phyloP scores from a whole-genome alignment of 2,888 invertebrate genomes.

The Heliconius hortense region DNA sequence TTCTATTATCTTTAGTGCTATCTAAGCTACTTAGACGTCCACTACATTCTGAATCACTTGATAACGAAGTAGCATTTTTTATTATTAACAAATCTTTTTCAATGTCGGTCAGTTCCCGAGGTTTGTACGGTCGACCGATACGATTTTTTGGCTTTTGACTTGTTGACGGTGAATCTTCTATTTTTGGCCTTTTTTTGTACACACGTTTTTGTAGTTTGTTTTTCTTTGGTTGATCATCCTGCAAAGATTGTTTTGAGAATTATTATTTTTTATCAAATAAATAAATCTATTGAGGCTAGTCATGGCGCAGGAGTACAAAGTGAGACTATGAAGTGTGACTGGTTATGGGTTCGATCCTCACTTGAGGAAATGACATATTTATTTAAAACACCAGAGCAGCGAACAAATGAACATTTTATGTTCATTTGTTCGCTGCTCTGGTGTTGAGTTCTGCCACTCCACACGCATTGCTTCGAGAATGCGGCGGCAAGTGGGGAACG shows the following conservation, averaged over 20 bases:
- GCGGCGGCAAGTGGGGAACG: too few relatives aligned
- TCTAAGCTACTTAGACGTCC: constrained; percentile 55
- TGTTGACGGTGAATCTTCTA: constrained; percentile 60
- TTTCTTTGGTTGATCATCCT: constrained; percentile 72
- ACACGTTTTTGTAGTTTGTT: constrained; percentile 56
- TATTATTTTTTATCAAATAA: too few relatives aligned
- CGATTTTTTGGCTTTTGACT: constrained; percentile 57
- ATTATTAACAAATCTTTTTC: constrained; percentile 74
- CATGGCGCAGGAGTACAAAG: too few relatives aligned
- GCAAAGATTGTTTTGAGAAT: constrained; percentile 28
- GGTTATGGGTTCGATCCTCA: too few relatives aligned
- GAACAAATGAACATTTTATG: too few relatives aligned
- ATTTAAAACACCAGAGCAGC: too few relatives aligned
- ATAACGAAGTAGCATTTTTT: constrained; percentile 63
- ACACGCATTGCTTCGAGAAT: too few relatives aligned
- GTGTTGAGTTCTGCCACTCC: too few relatives aligned
- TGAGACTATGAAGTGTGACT: too few relatives aligned
- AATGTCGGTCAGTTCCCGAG: constrained; percentile 68
- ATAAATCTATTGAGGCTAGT: too few relatives aligned
- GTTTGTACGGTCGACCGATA: constrained; percentile 59
- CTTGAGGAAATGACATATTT: too few relatives aligned
- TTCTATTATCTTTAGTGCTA: constrained; percentile 48
- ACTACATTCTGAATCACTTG: constrained; percentile 62
- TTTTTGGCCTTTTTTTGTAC: constrained; percentile 65
- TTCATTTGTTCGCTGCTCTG: too few relatives aligned